These are phyloP conservation scores for Hiodon tergisus DNA, from an alignment of 2,113 vertebrate genomes.

Conservation along the genomic window DNA sequence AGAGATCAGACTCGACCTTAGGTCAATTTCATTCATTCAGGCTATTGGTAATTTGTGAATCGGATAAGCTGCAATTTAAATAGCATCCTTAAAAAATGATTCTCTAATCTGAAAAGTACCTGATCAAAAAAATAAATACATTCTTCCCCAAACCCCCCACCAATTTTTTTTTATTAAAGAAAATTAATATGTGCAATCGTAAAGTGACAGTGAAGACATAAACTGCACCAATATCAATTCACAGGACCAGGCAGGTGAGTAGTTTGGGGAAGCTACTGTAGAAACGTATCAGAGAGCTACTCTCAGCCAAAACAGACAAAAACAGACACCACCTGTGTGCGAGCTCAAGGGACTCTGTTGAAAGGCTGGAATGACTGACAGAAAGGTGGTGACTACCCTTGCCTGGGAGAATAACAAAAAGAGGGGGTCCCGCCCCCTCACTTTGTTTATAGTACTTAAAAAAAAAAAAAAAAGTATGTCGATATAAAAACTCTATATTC, in stretches of 20 bases:
- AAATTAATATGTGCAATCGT: no score
- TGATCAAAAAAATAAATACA: background rate
- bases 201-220: background rate
- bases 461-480: background rate
- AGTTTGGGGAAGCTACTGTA: no score
- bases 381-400: background rate
- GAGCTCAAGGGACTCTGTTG: no score
- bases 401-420: background rate
- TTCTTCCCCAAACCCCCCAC: background rate
- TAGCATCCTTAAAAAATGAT: background rate
- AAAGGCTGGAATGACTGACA: constrained; percentile 14
- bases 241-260: background rate
- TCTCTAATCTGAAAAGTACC: no score
- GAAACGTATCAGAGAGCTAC: no score
- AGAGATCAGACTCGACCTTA: background rate
- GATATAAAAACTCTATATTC: background rate
- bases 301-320: no score
- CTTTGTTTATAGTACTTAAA: background rate
- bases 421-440: constrained; percentile 12
- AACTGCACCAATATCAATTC: background rate
- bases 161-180: no score
- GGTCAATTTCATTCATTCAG: background rate
- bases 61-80: background rate
- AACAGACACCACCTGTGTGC: no score
- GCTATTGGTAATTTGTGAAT: background rate